Conservation (phyloP, 2,797 vertebrate genomes). For the Chromis chromis region DNA sequence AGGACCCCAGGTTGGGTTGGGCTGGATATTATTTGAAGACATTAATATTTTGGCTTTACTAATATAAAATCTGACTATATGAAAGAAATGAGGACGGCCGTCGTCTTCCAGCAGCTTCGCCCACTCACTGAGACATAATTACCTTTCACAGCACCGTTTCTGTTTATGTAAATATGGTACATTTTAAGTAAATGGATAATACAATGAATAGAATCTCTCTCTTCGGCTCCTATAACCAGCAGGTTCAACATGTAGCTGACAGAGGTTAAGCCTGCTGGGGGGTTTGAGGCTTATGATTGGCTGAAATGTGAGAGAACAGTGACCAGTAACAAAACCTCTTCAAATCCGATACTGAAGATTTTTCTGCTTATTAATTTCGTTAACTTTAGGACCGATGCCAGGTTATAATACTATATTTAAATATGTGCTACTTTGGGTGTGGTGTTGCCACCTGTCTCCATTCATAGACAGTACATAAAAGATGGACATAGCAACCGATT, state of each 20-base stretch:
- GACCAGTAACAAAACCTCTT: too few species aligned
- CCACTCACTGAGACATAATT: neutral
- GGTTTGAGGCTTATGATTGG: slow-evolving; percentile 11
- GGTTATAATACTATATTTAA: too few species aligned
- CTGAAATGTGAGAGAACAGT: slow-evolving; percentile 1
- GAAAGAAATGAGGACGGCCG: neutral
- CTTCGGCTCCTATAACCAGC: neutral
- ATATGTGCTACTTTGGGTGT: too few species aligned
- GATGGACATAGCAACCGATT: too few species aligned
- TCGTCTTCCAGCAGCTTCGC: neutral
- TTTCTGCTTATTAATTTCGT: too few species aligned
- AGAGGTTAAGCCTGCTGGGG: neutral
- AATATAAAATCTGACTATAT: neutral
- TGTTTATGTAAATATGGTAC: neutral
- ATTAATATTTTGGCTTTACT: neutral
- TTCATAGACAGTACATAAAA: too few species aligned
- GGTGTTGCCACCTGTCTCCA: too few species aligned
- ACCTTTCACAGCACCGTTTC: neutral
- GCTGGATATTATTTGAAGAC: slow-evolving; percentile 7
- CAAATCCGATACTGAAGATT: too few species aligned
- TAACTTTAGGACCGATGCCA: too few species aligned
- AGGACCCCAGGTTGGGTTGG: neutral
- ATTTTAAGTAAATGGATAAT: neutral
- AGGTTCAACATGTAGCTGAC: neutral
- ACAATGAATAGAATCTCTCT: neutral